Evolutionary conservation across 1,140 invertebrate genomes (phyloP).

Genomic region (Trichonephila clavipes): DNA sequence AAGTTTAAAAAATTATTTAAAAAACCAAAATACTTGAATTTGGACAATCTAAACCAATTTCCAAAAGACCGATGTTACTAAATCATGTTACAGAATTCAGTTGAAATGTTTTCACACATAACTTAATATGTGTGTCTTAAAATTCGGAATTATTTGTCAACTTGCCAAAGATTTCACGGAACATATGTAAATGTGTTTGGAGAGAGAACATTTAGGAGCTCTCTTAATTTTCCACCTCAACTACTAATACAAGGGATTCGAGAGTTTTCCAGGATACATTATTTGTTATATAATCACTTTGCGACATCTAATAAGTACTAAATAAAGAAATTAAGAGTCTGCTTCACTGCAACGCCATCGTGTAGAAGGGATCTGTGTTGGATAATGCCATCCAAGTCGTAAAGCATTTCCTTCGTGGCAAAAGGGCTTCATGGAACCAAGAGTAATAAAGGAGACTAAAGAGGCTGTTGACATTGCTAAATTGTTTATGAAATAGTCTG

Average conservation of each 20-base stretch:
- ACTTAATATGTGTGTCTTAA: background rate
- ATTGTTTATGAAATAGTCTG: constrained; percentile 33
- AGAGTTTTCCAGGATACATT: background rate
- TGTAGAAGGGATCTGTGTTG: background rate
- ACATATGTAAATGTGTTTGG: constrained; percentile 1
- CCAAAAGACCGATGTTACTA: too few species aligned
- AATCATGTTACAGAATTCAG: background rate
- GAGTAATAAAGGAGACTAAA: constrained; percentile 34
- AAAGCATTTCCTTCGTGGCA: constrained; percentile 49
- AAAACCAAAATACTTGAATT: background rate
- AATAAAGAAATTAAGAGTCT: constrained; percentile 66
- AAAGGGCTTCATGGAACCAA: constrained; percentile 17
- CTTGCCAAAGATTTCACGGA: background rate
- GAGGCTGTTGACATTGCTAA: constrained; percentile 35
- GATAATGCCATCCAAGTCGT: constrained; percentile 14
- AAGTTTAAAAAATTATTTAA: too few species aligned
- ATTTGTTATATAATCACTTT: constrained; percentile 4
- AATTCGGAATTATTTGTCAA: constrained; percentile 26
- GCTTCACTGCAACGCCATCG: background rate
- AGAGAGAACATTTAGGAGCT: background rate
- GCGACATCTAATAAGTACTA: constrained; percentile 44
- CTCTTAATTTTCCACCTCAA: constrained; percentile 13
- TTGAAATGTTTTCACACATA: background rate
- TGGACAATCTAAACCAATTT: background rate
- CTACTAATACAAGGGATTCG: background rate